phyloP scores from a whole-genome alignment of 2,113 vertebrate genomes.

The Myodes glareolus region DNA sequence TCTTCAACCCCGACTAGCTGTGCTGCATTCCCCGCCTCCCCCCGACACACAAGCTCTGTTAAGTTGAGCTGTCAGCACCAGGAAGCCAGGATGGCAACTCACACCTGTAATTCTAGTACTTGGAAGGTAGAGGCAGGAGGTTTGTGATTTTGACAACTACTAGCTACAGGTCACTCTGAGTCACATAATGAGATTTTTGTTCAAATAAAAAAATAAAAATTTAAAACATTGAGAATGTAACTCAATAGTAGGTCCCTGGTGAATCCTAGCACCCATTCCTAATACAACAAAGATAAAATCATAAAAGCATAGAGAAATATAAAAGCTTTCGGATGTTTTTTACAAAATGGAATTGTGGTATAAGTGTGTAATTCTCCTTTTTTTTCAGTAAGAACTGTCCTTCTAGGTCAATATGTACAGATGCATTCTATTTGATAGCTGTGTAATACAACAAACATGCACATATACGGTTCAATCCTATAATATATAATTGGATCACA shows the following conservation, averaged over 20 bases:
- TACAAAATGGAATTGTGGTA: not conserved
- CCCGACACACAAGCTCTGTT: not conserved
- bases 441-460: not conserved
- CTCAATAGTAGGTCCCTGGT: not conserved
- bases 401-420: not conserved
- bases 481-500: not conserved
- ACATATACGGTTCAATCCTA: not conserved
- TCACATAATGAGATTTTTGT: not conserved
- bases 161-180: not conserved
- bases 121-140: not conserved
- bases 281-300: not conserved
- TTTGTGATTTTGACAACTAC: not conserved
- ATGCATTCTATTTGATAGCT: not conserved
- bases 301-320: not conserved
- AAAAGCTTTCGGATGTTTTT: not conserved
- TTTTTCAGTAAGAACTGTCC: not conserved
- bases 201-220: not conserved
- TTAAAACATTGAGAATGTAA: not conserved
- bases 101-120: not conserved
- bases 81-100: not conserved
- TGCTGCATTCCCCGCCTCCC: not conserved
- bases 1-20: not conserved
- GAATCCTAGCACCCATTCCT: too few relatives aligned
- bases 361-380: not conserved
- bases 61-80: not conserved